Evolutionary conservation across 1,140 invertebrate species (phyloP).

Genomic region (Battus philenor): DNA sequence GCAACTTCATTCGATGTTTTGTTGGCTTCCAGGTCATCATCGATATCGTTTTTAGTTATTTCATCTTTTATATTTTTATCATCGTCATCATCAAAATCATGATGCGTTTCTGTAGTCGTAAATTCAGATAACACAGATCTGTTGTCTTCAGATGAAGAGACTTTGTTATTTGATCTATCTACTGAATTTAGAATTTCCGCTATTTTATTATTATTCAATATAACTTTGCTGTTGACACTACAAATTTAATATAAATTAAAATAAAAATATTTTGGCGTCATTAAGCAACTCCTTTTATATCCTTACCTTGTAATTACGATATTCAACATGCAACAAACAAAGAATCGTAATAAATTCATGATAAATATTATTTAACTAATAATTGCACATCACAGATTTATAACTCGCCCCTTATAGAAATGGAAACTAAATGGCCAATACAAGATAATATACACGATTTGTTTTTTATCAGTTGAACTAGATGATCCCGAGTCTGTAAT

Average conservation of each 20-base stretch:
- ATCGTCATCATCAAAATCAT: neutral
- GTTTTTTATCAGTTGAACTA: conserved; percentile 14
- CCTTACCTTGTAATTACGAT: conserved; percentile 3
- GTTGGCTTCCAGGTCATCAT: neutral
- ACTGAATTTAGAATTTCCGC: conserved; percentile 7
- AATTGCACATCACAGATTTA: neutral
- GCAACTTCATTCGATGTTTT: neutral
- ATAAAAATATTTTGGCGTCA: neutral
- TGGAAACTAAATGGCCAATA: neutral
- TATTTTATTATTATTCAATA: neutral
- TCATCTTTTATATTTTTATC: neutral
- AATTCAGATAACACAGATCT: neutral
- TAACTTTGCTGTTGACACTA: conserved; percentile 14
- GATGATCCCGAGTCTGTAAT: conserved; percentile 12
- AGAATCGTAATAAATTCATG: neutral
- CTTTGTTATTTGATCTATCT: neutral
- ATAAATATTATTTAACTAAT: neutral
- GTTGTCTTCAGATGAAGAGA: no score
- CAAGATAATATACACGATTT: conserved; percentile 11
- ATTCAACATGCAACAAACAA: neutral
- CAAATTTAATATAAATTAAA: neutral
- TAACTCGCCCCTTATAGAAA: conserved; percentile 5
- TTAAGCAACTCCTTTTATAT: neutral
- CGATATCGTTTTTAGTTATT: neutral
- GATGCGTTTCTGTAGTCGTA: neutral